Conservation (phyloP, 2,113 vertebrate genomes). For the Chloropsis hardwickii region DNA sequence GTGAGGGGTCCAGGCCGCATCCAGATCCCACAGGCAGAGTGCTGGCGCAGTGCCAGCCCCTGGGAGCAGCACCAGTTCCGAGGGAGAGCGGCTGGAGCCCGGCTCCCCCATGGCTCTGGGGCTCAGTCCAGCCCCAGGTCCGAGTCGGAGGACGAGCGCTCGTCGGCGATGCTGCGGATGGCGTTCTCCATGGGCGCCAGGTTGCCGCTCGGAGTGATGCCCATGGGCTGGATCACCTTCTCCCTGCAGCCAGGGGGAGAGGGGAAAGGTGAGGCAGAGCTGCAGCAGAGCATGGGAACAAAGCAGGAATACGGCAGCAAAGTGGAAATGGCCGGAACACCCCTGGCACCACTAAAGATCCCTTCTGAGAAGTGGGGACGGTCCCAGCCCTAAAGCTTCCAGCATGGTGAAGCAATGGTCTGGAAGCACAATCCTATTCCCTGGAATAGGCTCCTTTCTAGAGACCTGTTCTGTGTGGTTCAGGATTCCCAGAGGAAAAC, state of each 20-base stretch:
- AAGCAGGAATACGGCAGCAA: accelerated
- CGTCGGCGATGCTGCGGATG: conserved; percentile 69
- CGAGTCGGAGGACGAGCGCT: conserved; percentile 69
- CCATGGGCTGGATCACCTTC: conserved; percentile 89
- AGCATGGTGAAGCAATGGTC: accelerated
- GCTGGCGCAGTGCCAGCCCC: not conserved
- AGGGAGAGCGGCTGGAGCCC: not conserved
- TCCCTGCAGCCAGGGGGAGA: conserved; percentile 63
- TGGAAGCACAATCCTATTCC: not conserved
- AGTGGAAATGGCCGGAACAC: accelerated
- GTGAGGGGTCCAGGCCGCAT: not conserved
- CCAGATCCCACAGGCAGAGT: not conserved
- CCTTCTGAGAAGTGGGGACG: not conserved
- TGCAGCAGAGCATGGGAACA: not conserved
- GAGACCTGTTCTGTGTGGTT: not conserved
- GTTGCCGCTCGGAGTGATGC: conserved; percentile 82
- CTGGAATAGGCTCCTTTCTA: not conserved
- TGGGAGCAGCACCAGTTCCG: conserved; percentile 42
- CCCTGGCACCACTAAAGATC: accelerated
- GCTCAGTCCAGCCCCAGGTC: conserved; percentile 79
- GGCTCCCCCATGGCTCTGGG: not conserved
- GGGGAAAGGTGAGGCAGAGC: not conserved
- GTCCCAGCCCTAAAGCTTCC: not conserved
- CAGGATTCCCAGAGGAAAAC: not conserved
- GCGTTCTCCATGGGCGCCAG: conserved; percentile 82